Evolutionary conservation across 2,113 vertebrate genomes (phyloP), one percentile per base, ranked within the genome.

Genomic region (Mungos mungo): DNA sequence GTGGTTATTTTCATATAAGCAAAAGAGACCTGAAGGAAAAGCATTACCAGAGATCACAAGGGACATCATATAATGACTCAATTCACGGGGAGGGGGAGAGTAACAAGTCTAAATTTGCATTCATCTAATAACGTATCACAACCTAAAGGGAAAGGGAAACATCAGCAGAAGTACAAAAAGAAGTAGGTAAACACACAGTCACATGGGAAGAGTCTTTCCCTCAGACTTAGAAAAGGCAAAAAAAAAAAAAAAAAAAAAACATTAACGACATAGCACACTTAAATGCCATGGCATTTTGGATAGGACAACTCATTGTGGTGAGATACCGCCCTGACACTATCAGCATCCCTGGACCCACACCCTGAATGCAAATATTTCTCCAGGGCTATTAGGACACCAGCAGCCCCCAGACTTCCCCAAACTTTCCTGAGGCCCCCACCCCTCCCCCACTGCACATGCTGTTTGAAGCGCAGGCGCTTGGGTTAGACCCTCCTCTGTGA

Each of bases 361-460:
- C 69, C 3, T 25, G 63, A 90, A 74, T 47, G n/a, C 12, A 1
- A 65, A 13, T 76, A 38, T 50, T 86, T 66, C 80, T 74, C 80
- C 65, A 16, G 72, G 80, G 31, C 31, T 57, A 68, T 45, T 33
- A 71, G 8, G 45, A 33, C 19, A 33, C 10, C 16, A 10, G 57
- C 29, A 50, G 12, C 15, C 15, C 60, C 77, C 0, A 1, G 23
- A 35, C 5, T 33, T 92, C 69, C 84, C 35, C 29, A 57, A 77
- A 71, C 18, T 7, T n/a, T 77, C 31, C 81, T 35, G 23, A 57
- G 7, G 5, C 41, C 71, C 15, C 3, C 10, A 27, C 23, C 10
- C 19, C 2, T 27, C 8, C 38, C 33, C 57, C 18, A 9, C 1
- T 2, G 0, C 11, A 11, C 9, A 33, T 10, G 47, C 47, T 50